Base-by-base conservation (phyloP, 2,797 vertebrate genomes). In the Phataginus tricuspis region DNA sequence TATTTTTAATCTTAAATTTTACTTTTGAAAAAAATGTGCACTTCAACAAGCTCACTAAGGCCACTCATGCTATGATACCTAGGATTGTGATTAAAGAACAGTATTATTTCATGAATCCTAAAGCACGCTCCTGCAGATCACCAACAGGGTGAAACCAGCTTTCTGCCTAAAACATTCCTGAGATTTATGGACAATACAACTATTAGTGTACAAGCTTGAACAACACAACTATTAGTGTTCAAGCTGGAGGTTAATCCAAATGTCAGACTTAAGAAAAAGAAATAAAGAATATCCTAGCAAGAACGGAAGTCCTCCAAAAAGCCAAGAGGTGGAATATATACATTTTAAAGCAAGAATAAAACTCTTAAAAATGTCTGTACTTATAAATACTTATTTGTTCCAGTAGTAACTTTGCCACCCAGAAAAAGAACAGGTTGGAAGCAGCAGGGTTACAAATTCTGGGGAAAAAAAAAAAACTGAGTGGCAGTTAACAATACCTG, bases 41-140 rank as follows among this genome's bases (percentile, higher is more conserved):
- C 98, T 98, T 98, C 97, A 98, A 99, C 98, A 98, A 98, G 98
- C 98, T 98, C 98, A 98, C 98, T 99, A 99, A 99, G 99, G 99
- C 98, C 99, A 98, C 98, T 99, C 99, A 99, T 99, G 98, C 99
- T 98, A 98, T 98, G 98, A 98, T 98, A 98, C 98, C 97, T 97
- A 98, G 98, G 98, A 97, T 78, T 98, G 98, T 97, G 97, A 97
- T 82, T 96, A 96, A 93, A 97, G 90, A 95, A 92, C 1, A 96
- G 71, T 95, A 96, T 93, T 94, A 97, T 96, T 96, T 93, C 95
- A 92, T 85, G 97, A 98, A 98, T 79, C 95, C 97, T 31, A 97
- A 98, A 97, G 97, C 97, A 97, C 97, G 92, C 97, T 86, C 97
- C 97, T 95, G 85, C 13, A 45, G 92, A 95, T 96, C 97, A 97